Evolutionary conservation across 2,797 vertebrate species (phyloP).

Genomic region (Bufotes viridis): DNA sequence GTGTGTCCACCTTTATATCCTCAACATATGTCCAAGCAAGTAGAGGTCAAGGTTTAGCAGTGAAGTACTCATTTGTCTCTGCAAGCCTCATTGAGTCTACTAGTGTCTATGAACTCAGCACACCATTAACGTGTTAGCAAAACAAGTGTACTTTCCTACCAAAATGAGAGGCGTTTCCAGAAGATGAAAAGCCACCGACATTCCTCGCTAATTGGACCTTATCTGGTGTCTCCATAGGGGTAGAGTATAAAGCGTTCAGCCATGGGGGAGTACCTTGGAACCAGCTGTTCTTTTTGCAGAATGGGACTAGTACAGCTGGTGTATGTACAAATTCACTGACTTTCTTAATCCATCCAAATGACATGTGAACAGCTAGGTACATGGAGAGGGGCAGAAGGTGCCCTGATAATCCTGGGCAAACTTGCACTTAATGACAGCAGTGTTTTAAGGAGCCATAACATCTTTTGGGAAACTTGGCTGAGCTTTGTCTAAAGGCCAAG

Average conservation of each 20-base stretch:
- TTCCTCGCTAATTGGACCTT: slow-evolving; percentile 61
- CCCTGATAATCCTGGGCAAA: slow-evolving; percentile 28
- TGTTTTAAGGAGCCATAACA: slow-evolving; percentile 50
- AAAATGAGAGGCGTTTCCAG: slow-evolving; percentile 47
- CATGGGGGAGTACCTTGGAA: slow-evolving; percentile 28
- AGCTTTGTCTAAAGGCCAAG: slow-evolving; percentile 39
- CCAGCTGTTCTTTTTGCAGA: slow-evolving; percentile 45
- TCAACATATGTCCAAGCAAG: slow-evolving; percentile 44
- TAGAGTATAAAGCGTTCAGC: slow-evolving; percentile 3
- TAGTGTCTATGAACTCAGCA: slow-evolving; percentile 50
- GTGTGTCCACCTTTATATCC: not conserved
- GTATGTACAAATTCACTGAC: slow-evolving; percentile 42
- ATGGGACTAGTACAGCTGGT: slow-evolving; percentile 42
- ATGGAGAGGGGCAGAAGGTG: slow-evolving; percentile 8
- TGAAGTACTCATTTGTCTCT: slow-evolving; percentile 22
- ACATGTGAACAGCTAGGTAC: slow-evolving; percentile 46
- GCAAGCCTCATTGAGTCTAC: slow-evolving; percentile 33
- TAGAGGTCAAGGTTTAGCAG: slow-evolving; percentile 50
- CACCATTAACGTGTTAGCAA: slow-evolving; percentile 51
- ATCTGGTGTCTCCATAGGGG: slow-evolving; percentile 51
- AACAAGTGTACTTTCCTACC: slow-evolving; percentile 52
- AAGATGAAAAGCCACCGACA: slow-evolving; percentile 58
- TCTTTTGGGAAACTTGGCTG: slow-evolving; percentile 20
- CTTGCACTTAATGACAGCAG: slow-evolving; percentile 49
- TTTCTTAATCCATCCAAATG: slow-evolving; percentile 43